A percentile compares a stretch with the other conserved stretches of the same genome.
phyloP scores from a whole-genome alignment of 2,797 vertebrate species.

The Furcifer pardalis region DNA sequence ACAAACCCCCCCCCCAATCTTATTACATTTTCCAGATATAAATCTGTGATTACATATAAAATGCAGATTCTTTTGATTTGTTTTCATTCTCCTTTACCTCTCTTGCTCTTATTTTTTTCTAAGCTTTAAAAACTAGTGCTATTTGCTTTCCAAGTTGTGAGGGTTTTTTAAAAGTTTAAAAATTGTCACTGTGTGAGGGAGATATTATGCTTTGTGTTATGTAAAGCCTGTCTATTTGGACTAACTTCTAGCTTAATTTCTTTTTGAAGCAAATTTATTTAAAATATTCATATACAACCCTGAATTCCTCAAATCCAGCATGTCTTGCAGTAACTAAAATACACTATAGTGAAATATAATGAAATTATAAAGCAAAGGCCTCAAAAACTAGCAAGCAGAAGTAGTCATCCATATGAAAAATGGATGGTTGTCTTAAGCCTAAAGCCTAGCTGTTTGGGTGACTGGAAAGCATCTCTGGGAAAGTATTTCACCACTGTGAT shows the following conservation, averaged over 20 bases:
- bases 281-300: not conserved
- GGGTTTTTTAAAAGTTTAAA: not conserved
- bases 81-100: conserved; percentile 11
- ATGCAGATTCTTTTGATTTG: conserved; percentile 11
- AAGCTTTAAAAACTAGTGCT: not conserved
- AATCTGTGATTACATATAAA: conserved; percentile 49
- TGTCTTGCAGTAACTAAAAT: not conserved
- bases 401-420: no score
- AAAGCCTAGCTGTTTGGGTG: no score
- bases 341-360: not conserved
- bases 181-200: not conserved
- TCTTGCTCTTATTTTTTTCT: conserved; percentile 20
- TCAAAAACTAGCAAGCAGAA: not conserved
- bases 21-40: conserved; percentile 6
- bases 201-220: no score
- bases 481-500: not conserved
- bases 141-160: not conserved
- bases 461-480: no score
- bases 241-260: not conserved
- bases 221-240: no score
- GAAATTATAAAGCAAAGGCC: not conserved
- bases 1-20: no score
- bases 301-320: not conserved
- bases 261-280: not conserved
- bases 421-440: no score